Evolutionary conservation across 2,797 vertebrate species (phyloP).

Genomic region (Rhodeus uyekii): DNA sequence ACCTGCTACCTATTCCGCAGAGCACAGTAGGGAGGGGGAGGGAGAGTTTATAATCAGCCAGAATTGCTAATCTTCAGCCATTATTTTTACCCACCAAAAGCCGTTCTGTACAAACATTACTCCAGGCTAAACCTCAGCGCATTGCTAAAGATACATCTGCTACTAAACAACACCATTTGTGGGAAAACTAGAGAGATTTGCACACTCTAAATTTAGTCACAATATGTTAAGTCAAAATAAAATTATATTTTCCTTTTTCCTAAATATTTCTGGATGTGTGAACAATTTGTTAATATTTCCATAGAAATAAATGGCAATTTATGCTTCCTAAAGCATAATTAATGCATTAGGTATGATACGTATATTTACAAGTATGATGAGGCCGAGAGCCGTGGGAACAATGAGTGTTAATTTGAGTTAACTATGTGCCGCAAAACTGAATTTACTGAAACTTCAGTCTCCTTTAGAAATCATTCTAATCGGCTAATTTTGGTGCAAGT

Average conservation of each 20-base stretch:
- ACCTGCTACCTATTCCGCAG: constrained; percentile 62
- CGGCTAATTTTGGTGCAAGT: not conserved
- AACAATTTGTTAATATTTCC: not conserved
- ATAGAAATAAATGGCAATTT: not conserved
- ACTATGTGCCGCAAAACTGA: too few relatives aligned
- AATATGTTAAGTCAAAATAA: not conserved
- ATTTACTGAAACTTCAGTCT: too few relatives aligned
- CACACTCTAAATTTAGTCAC: too few relatives aligned
- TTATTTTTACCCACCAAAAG: constrained; percentile 57
- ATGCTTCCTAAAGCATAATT: not conserved
- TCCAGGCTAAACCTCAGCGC: constrained; percentile 56
- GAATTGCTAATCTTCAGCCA: constrained; percentile 64
- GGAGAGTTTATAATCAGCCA: constrained; percentile 64
- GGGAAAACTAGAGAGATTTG: constrained; percentile 56
- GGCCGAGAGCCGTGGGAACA: too few relatives aligned
- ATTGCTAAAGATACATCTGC: constrained; percentile 51
- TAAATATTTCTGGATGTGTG: not conserved
- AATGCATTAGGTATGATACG: not conserved
- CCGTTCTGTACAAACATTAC: constrained; percentile 46
- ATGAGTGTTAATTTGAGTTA: too few relatives aligned
- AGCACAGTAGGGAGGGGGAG: constrained; percentile 56
- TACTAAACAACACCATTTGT: constrained; percentile 67
- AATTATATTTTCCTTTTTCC: not conserved
- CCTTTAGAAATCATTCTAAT: not conserved
- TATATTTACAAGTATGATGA: too few relatives aligned